These are phyloP conservation scores for Eupithecia subumbrata DNA, from an alignment of 2,888 invertebrate genomes.

Conservation along the genomic window DNA sequence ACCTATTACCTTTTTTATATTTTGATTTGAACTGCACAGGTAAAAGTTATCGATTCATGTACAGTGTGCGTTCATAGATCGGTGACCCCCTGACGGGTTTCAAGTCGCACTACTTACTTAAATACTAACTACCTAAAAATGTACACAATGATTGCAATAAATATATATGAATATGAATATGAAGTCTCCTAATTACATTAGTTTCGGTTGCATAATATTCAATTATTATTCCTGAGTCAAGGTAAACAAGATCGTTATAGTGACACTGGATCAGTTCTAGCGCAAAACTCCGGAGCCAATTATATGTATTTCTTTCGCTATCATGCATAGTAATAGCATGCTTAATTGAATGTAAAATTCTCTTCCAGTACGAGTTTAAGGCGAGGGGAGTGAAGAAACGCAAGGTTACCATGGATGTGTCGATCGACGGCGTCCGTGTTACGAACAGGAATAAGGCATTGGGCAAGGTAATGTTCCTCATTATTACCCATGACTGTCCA, in stretches of 20 bases:
- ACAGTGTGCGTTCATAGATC: no score
- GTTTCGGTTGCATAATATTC: no score
- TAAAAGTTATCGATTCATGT: background rate
- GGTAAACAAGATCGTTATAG: no score
- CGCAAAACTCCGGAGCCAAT: background rate
- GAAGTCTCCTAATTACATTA: no score
- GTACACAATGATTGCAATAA: no score
- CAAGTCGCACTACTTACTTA: no score
- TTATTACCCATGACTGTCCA: background rate
- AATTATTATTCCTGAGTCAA: no score
- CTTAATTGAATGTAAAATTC: background rate
- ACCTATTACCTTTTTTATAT: background rate
- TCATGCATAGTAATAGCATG: no score
- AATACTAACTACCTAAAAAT: no score
- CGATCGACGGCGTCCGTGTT: conserved; percentile 97
- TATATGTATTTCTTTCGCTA: background rate
- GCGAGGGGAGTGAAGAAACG: conserved; percentile 98
- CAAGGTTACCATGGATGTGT: conserved; percentile 97
- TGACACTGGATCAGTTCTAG: background rate
- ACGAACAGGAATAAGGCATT: conserved; percentile 85
- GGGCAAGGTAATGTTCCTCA: conserved; percentile 56
- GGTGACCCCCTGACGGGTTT: no score
- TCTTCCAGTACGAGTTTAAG: conserved; percentile 97
- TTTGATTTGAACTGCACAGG: background rate
- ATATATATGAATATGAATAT: no score